Evolutionary conservation across 2,888 invertebrate species (phyloP).

Genomic region (Trisateles emortualis): DNA sequence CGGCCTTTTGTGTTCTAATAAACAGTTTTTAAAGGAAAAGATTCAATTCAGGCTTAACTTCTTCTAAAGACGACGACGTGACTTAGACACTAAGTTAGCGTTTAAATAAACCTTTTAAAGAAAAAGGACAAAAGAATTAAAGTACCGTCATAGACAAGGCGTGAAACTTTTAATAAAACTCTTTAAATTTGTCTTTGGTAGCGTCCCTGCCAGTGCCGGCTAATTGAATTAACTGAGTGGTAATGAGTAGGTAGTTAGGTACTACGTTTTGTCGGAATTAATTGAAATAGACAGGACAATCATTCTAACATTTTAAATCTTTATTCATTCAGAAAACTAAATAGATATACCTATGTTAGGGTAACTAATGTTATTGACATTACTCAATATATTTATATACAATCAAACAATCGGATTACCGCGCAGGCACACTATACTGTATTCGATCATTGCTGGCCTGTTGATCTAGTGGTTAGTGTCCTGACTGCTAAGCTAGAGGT

Average conservation of each 20-base stretch:
- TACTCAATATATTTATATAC: no score
- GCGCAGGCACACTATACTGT: no score
- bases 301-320: no score
- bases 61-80: conserved; percentile 59
- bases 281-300: conserved; percentile 32
- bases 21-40: conserved; percentile 56
- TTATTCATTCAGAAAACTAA: no score
- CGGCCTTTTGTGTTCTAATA: conserved; percentile 55
- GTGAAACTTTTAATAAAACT: conserved; percentile 64
- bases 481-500: no score
- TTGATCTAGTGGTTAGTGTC: no score
- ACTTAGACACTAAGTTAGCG: conserved; percentile 61
- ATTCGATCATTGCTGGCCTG: no score
- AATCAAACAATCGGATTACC: no score
- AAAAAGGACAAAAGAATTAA: conserved; percentile 54
- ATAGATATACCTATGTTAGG: no score
- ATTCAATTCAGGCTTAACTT: conserved; percentile 63
- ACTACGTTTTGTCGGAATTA: conserved; percentile 29
- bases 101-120: conserved; percentile 59
- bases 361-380: no score
- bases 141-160: conserved; percentile 58
- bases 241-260: no score
- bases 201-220: conserved; percentile 39
- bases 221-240: conserved; percentile 41
- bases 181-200: conserved; percentile 57